Evolutionary conservation across 2,888 invertebrate genomes (phyloP), one percentile per base, ranked within the genome.

Genomic region (Colletes collaris): DNA sequence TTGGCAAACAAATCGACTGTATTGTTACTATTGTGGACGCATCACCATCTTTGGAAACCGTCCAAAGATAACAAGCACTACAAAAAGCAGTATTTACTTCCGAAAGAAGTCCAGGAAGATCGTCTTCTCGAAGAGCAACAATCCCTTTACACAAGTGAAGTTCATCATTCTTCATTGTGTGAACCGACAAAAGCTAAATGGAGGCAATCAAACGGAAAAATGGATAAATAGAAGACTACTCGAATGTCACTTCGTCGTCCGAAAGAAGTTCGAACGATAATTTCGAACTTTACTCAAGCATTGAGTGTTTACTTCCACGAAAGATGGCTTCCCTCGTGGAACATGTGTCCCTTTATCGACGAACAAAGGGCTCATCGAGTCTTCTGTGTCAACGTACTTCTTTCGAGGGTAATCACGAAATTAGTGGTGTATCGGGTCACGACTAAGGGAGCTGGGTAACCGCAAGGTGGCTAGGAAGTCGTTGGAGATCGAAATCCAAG

Each of bases 401-500:
- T 75, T 78, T 64, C 68, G 27, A 60, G 84, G 83, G 83, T 86
- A 86, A 87, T 86, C 82, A 82, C 66, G 82, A 86, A 90, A 90
- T 89, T 88, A 88, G 85, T 75, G 83, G 83, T 84, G 76, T 84
- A 86, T 83, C 83, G 73, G 82, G 84, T 82, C 81, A 79, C 68
- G 80, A 65, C 59, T 63, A 62, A 75, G 68, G 75, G 68, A 76
- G 76, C 62, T 81, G 78, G 77, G 77, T 82, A 81, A 87, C 87
- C 87, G 76, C 85, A 84, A 84, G 71, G 68, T 69, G 81, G 65
- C 58, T 46, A 79, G 81, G 81, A 84, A 78, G 79, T 79, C 77
- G 78, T 55, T 52, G 50, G 52, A 85, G 85, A 86, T 86, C 77
- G 65, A 49, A 78, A 85, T 83, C 79, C 79, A 66, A 76, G 68